Conservation (phyloP, 2,797 vertebrate genomes). For the Brachymystax lenok region DNA sequence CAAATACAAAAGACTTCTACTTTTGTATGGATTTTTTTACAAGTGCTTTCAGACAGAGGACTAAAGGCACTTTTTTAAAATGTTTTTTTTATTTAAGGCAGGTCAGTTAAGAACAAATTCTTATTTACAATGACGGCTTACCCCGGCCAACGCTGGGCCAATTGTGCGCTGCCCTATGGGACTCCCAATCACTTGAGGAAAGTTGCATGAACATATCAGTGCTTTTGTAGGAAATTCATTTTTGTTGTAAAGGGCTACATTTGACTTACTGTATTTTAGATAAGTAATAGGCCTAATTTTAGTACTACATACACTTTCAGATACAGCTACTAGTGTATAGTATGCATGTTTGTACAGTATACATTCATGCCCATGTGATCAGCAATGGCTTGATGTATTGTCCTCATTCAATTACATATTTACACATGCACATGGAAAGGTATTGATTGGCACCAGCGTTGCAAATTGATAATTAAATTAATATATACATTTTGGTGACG, state of each 20-base stretch:
- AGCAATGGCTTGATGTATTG: background rate
- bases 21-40: background rate
- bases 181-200: conserved; percentile 50
- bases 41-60: conserved; percentile 42
- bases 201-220: background rate
- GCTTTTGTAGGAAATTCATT: background rate
- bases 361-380: background rate
- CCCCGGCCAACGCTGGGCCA: no score
- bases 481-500: background rate
- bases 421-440: background rate
- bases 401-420: background rate
- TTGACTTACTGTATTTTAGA: background rate
- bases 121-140: no score
- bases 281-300: background rate
- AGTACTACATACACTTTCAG: background rate
- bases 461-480: background rate
- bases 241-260: background rate
- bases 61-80: conserved; percentile 56
- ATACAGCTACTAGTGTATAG: no score
- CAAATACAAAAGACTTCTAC: background rate
- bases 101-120: no score
- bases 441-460: background rate
- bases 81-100: background rate
- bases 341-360: background rate
- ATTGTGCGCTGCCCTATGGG: no score